Base-by-base conservation (phyloP, 2,888 invertebrate genomes). In the Plebejus anna region DNA sequence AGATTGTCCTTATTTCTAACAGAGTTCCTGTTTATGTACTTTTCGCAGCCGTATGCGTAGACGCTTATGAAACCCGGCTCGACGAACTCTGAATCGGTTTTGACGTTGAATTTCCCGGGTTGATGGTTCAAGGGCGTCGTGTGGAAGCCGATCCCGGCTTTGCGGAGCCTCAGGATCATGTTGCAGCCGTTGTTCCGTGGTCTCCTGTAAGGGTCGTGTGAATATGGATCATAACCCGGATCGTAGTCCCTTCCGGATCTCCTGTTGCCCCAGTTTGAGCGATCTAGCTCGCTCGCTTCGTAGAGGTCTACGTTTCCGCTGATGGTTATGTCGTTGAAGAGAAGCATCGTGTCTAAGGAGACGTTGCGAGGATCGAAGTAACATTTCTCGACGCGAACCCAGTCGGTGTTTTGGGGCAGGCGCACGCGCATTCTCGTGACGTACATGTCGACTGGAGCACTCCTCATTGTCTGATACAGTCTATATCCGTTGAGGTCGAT, bases 1-100 rank as follows among this genome's bases (percentile, higher is more conserved):
- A 92, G 81, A 73, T 87, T 88, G 55, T 90, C 90, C 75, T 90
- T 92, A 80, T 91, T 90, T 76, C 89, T 86, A 28, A 89, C 82
- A 0, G 92, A 90, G 76, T 93, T 91, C 77, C 89, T 88, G 78
- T 93, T 94, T 1, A 94, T 90, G 78, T 94, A 94, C 79, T 92
- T 95, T 82, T 96, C 96, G 83, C 97, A 97, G 0, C 97, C 97
- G 80, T 97, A 97, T 0, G 97, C 97, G 83, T 97, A 97, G 0
- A 97, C 97, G 71, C 97, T 97, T 57, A 97, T 96, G 82, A 97
- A 97, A 16, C 97, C 96, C 0, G 97, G 97, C 82, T 97, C 97
- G 0, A 97, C 95, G 83, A 97, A 97, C 85, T 97, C 97, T 0
- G 97, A 97, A 84, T 97, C 97, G 0, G 97, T 97, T 86, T 96